Evolutionary conservation across 2,797 vertebrate genomes (phyloP).

Genomic region (Taeniopygia guttata): DNA sequence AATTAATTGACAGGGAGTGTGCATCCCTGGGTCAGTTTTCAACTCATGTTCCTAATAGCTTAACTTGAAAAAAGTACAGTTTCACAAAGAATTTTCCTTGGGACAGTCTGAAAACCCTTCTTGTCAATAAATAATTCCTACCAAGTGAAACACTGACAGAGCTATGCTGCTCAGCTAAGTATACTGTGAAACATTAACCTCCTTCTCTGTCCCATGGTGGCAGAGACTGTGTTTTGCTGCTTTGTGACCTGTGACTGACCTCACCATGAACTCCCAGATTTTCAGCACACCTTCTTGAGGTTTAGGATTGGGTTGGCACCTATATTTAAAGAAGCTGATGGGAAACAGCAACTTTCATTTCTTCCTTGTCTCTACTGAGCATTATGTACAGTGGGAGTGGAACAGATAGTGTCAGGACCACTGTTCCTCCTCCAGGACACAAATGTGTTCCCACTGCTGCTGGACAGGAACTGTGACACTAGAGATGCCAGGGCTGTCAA

Average conservation of each 20-base stretch:
- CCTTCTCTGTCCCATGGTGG: not conserved
- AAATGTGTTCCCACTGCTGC: not conserved
- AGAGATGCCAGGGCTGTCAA: not conserved
- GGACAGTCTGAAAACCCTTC: not conserved
- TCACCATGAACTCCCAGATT: not conserved
- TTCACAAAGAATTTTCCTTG: constrained; percentile 21
- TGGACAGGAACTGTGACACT: not conserved
- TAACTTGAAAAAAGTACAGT: not conserved
- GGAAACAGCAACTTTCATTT: not conserved
- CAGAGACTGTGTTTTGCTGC: not conserved
- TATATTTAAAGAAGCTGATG: not conserved
- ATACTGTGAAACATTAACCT: constrained; percentile 13
- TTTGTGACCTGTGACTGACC: constrained; percentile 9
- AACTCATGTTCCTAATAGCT: not conserved
- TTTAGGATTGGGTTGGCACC: not conserved
- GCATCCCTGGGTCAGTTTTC: not conserved
- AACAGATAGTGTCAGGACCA: not conserved
- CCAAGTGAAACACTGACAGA: constrained; percentile 33
- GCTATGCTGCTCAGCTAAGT: not conserved
- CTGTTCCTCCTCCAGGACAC: not conserved
- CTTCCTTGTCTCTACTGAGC: not conserved
- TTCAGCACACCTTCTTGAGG: constrained; percentile 3
- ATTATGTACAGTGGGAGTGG: not conserved
- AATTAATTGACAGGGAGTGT: not conserved
- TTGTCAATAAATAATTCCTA: constrained; percentile 44